Base-by-base conservation (phyloP, 2,888 invertebrate species). In the Scrobipalpa atriplicella region DNA sequence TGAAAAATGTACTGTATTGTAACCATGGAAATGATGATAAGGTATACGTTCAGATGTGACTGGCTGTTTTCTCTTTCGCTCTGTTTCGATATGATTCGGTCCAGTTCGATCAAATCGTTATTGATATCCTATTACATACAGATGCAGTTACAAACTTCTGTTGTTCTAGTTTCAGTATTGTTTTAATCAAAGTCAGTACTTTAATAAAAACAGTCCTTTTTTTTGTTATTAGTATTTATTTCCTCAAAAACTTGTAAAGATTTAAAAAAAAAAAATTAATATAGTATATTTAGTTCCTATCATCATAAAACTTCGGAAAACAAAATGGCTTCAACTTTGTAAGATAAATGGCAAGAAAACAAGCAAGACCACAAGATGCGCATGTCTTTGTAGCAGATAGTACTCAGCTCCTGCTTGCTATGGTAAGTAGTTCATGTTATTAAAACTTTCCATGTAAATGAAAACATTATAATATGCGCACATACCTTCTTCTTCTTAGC, bases 61-160 rank as follows among this genome's bases (percentile, higher is more conserved):
- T 60, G 38, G 39, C 39, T 19, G 21, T 41, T 21, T 62, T 43
- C 62, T 60, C 38, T 56, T 61, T 63, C 56, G 63, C 56, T 66
- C 62, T 58, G 62, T 61, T 65, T 61, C 47, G 62, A 47, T 47
- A 47, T 51, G 51, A 38, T 60, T 39, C 60, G 18, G 60, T 60
- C 18, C 60, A 39, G 16, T 39, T 39, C 9, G 38, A 60, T 60
- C 41, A 19, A 19, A 43, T 62, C 18, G 62, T n/a, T 62, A 62
- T 62, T 61, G 54, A 43, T 52, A 65, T 54, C 67, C 67, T 47
- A 67, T 67, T 67, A 47, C n/a, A 39, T 65, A 56, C 62, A 67
- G 67, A 67, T 43, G 52, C 29, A 66, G 36, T 62, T 18, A n/a
- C 38, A 47, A 6, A 47, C n/a, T 39, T 41, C 16, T 11, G n/a